Base-by-base conservation (phyloP, 2,113 vertebrate species). In the Nematolebias whitei region DNA sequence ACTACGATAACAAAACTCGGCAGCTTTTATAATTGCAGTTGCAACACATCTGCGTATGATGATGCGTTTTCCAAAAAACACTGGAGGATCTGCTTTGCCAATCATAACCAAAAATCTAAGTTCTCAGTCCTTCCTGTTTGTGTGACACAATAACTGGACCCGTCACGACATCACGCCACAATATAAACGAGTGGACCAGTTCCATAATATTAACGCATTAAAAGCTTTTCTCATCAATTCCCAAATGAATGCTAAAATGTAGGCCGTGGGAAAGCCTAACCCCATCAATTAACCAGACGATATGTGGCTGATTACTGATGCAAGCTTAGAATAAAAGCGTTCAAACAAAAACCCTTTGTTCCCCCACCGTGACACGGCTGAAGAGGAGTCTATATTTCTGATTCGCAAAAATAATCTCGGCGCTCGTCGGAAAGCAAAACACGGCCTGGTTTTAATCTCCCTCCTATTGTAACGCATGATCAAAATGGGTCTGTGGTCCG, bases 181-280 rank as follows among this genome's bases (percentile, higher is more conserved):
- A 23, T 16, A 3, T 18, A 43, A 23, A 45, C 3, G 2, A 22
- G 10, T 49, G 43, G 5, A 63, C 18, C 1, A 9, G 40, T 18
- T 60, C 0, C 39, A 59, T 11, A 56, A 59, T 20, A 16, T 60
- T 48, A 52, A 72, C 49, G 47, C 29, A 22, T 62, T 62, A 38
- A 22, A 63, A 49, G 35, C 45, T 22, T 58, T 32, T 48, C 59
- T 54, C 40, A 57, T 63, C 44, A 24, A 22, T 13, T 0, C 43
- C 49, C 22, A 38, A 79, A 80, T 57, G 65, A 71, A 68, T 51
- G 23, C 32, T 8, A 35, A 43, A 70, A 85, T 63, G 40, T 77
- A 79, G 81, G 81, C 61, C 79, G 69, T 89, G 89, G 81, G 88
- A 90, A 88, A 66, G 63, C 73, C 55, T 57, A 58, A 64, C 61